Evolutionary conservation across 2,797 vertebrate species (phyloP).

Genomic region (Fratercula arctica): DNA sequence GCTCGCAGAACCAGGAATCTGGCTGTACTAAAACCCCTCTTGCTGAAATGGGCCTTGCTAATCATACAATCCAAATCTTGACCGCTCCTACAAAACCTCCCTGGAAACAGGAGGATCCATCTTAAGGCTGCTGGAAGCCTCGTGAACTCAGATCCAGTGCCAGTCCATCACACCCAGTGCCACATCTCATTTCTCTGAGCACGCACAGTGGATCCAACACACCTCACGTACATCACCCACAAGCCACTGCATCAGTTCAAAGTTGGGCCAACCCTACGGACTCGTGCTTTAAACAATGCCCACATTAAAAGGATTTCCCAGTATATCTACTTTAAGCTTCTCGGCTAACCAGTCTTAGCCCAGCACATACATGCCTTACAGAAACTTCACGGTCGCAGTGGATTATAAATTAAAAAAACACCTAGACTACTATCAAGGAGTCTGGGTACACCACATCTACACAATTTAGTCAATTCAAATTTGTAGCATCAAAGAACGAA

Average conservation of each 20-base stretch:
- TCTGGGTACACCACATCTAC: background rate
- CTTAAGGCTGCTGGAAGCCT: background rate
- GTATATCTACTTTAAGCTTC: background rate
- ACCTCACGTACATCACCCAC: background rate
- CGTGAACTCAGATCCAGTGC: background rate
- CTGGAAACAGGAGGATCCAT: background rate
- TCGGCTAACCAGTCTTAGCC: background rate
- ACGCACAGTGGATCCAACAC: rapidly evolving
- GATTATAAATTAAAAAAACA: background rate
- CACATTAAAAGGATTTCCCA: background rate
- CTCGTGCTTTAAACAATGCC: background rate
- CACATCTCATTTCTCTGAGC: background rate
- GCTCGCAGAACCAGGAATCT: background rate
- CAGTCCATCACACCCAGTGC: background rate
- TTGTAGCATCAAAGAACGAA: background rate
- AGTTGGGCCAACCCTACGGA: background rate
- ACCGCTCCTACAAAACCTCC: background rate
- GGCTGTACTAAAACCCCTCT: background rate
- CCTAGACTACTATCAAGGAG: background rate
- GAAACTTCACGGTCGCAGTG: background rate
- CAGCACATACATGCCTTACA: background rate
- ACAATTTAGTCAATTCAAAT: background rate
- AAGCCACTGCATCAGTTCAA: background rate
- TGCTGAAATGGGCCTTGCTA: background rate
- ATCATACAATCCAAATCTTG: background rate